phyloP scores from a whole-genome alignment of 2,888 invertebrate genomes.

The Pollenia griseotomentosa region DNA sequence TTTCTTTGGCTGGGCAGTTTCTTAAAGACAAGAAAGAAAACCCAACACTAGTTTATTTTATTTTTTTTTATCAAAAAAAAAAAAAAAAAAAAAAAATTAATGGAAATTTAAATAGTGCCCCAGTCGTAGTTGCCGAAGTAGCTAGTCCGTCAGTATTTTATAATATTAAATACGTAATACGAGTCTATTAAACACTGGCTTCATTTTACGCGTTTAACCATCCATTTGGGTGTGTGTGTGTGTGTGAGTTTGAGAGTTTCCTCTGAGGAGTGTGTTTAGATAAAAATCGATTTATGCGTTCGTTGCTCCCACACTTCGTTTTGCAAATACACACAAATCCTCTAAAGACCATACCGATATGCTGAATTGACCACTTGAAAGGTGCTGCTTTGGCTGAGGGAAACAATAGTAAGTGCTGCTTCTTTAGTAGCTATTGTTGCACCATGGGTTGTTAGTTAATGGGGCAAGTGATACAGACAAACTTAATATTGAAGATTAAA shows the following conservation, averaged over 20 bases:
- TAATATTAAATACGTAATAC: neutral
- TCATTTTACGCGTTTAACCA: slow-evolving; percentile 60
- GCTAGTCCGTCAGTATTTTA: slow-evolving; percentile 11
- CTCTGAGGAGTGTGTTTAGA: slow-evolving; percentile 67
- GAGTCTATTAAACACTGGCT: slow-evolving; percentile 37
- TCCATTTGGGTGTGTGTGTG: slow-evolving; percentile 2
- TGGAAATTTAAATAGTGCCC: slow-evolving; percentile 48
- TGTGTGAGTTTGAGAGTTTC: neutral
- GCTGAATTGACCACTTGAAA: slow-evolving; percentile 46
- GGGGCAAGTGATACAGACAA: no score
- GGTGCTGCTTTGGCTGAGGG: slow-evolving; percentile 17
- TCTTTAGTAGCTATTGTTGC: neutral
- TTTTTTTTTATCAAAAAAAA: slow-evolving; percentile 7
- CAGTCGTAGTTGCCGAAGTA: slow-evolving; percentile 40
- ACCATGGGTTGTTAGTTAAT: no score
- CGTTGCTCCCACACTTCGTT: slow-evolving; percentile 76
- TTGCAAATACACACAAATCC: neutral
- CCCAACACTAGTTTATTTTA: neutral
- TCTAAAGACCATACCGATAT: neutral
- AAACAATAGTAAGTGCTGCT: neutral
- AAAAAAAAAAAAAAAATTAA: neutral
- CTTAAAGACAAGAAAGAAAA: slow-evolving; percentile 43
- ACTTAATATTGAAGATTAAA: no score
- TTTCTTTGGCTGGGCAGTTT: slow-evolving; percentile 57
- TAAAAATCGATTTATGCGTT: slow-evolving; percentile 81